Evolutionary conservation across 2,113 vertebrate species (phyloP), one percentile per base, ranked within the genome.

Genomic region (Rhagologus leucostigma): DNA sequence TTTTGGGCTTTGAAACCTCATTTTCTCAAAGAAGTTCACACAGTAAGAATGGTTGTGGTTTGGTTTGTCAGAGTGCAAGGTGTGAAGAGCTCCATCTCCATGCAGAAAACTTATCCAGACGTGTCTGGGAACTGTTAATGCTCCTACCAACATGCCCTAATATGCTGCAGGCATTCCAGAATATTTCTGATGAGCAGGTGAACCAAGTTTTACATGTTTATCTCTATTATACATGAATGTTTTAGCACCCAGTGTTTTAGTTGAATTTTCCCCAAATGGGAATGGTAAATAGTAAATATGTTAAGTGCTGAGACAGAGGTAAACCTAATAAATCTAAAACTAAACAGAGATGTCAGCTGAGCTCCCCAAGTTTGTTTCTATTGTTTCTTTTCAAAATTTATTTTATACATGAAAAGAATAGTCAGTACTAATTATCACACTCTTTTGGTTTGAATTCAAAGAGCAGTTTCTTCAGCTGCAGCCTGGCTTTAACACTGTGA

Each of bases 81-180:
- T 99, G 99, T 87, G 99, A 99, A 98, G 99, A 99, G 95, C 98
- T 99, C 65, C 99, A 99, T 97, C 99, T 99, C 95, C 99, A 99
- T 2, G 99, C 99, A 22, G 99, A 99, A 97, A 99, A 99, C 80
- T 98, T 99, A 62, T 99, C 99, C 46, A 98, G 99, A 5, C 98
- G 99, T 42, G 99, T 99, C 27, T 99, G 99, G 99, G 99, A 99
- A 95, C 98, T 99, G 29, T 97, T 99, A 76, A 99, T 99, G 99
- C 98, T 99, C 82, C 98, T 99, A 68, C 99, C 99, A 69, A 99
- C 99, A 0, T 99, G 99, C 97, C 99, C 99, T 96, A 99, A 99
- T 97, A 99, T 99, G 99, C 97, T 99, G 85, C 99, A 98, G 97
- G 99, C 99, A 84, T 99, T 99, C 98, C 99, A 99, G 97, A 99